Evolutionary conservation across 2,888 invertebrate genomes (phyloP).

Genomic region (Autographa gamma): DNA sequence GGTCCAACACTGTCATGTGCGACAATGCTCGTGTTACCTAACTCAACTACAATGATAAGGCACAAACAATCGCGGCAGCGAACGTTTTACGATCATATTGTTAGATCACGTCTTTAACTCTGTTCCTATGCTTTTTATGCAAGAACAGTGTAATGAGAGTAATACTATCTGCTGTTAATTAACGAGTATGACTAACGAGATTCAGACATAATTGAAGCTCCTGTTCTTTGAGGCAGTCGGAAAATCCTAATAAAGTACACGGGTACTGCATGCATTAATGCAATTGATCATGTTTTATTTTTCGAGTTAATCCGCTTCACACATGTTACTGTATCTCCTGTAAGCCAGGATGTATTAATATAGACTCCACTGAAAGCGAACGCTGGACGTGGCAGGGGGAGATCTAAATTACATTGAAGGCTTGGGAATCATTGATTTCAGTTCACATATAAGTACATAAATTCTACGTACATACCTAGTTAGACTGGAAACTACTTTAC

Average conservation of each 20-base stretch:
- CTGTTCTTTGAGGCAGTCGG: background rate
- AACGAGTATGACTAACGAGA: background rate
- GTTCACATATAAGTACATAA: background rate
- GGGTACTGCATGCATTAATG: background rate
- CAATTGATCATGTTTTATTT: slow-evolving; percentile 10
- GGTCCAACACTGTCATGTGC: slow-evolving; percentile 64
- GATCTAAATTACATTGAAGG: slow-evolving; percentile 40
- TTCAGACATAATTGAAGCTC: background rate
- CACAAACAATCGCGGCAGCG: slow-evolving; percentile 51
- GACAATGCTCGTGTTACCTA: slow-evolving; percentile 70
- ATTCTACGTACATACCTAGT: slow-evolving; percentile 13
- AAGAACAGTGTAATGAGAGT: background rate
- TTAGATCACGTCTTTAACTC: slow-evolving; percentile 58
- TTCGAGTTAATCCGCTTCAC: slow-evolving; percentile 28
- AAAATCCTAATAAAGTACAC: background rate
- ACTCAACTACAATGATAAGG: slow-evolving; percentile 66
- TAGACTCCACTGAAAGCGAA: slow-evolving; percentile 44
- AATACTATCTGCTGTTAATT: background rate
- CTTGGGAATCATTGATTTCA: slow-evolving; percentile 35
- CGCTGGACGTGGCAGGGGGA: slow-evolving; percentile 35
- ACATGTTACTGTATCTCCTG: slow-evolving; percentile 37
- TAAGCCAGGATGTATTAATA: slow-evolving; percentile 55
- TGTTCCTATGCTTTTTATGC: slow-evolving; percentile 22
- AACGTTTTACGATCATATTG: slow-evolving; percentile 53
- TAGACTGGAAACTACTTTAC: slow-evolving; percentile 17